Conservation (phyloP, 2,113 vertebrate genomes). For the Psammodynastes pulverulentus region DNA sequence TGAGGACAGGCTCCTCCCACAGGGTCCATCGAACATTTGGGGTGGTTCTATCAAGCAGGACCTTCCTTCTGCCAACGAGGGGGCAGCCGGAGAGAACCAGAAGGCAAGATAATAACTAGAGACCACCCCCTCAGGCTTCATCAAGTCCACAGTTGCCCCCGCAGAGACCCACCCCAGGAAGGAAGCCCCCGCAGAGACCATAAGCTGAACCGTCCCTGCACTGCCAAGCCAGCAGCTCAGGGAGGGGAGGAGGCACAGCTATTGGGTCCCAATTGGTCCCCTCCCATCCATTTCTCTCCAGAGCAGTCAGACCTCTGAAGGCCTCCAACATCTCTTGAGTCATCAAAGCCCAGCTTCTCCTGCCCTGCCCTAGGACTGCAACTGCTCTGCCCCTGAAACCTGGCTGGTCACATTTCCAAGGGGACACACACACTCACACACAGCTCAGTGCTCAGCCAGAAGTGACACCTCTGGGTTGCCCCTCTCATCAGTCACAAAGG, state of each 20-base stretch:
- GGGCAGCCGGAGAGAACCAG: neutral
- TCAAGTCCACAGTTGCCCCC: neutral
- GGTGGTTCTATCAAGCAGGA: neutral
- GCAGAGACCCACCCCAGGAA: neutral
- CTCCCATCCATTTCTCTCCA: neutral
- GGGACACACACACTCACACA: neutral
- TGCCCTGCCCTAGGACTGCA: neutral
- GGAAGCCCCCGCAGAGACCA: neutral
- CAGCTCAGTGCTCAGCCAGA: neutral
- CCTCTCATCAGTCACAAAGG: neutral
- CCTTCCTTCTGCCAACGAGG: neutral
- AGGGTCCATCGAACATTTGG: neutral
- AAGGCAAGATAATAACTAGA: neutral
- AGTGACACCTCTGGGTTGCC: neutral
- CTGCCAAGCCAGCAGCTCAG: neutral
- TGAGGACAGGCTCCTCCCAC: neutral
- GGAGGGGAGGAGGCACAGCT: neutral
- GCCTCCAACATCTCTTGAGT: too few relatives aligned
- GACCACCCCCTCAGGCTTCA: neutral
- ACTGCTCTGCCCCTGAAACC: neutral
- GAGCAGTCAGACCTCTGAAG: neutral
- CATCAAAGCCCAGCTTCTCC: neutral
- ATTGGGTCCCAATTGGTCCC: neutral
- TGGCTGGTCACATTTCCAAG: neutral
- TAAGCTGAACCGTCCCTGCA: neutral